Percentiles rank a stretch among this genome's conserved stretches.
Evolutionary conservation across 2,888 invertebrate species (phyloP).

Genomic region (Cerceris rybyensis): DNA sequence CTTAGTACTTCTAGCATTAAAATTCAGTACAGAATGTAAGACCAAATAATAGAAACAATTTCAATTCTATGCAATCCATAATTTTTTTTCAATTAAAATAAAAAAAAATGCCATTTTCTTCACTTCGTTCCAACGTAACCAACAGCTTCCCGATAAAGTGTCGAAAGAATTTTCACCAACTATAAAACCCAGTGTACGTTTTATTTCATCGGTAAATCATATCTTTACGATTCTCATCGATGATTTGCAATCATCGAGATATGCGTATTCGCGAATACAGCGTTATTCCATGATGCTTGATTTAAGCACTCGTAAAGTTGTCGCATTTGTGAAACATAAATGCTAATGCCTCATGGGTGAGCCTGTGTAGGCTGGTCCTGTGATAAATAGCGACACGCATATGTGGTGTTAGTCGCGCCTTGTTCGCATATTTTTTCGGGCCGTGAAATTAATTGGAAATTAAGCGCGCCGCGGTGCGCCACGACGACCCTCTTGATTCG

Average conservation of each 20-base stretch:
- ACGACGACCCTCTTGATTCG: slow-evolving; percentile 42
- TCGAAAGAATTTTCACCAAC: no score
- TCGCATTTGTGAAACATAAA: slow-evolving; percentile 69
- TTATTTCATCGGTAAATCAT: background rate
- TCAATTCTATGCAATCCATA: no score
- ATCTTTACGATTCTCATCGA: slow-evolving; percentile 27
- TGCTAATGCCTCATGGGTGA: slow-evolving; percentile 64
- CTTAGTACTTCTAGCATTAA: no score
- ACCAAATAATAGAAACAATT: no score
- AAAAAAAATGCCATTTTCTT: no score
- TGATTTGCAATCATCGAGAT: background rate
- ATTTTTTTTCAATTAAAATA: no score
- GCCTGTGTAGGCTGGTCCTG: slow-evolving; percentile 18
- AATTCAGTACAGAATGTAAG: no score
- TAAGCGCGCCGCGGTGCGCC: slow-evolving; percentile 54
- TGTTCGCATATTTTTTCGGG: slow-evolving; percentile 70
- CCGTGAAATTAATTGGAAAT: slow-evolving; percentile 76
- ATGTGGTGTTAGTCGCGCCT: slow-evolving; percentile 69
- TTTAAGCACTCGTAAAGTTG: slow-evolving; percentile 64
- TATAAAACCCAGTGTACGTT: background rate
- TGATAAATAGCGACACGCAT: slow-evolving; percentile 72
- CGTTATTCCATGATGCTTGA: slow-evolving; percentile 31
- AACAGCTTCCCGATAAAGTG: no score
- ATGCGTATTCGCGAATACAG: slow-evolving; percentile 7
- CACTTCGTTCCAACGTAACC: no score